Conservation (phyloP, 2,888 invertebrate genomes). For the Volucella bombylans region DNA sequence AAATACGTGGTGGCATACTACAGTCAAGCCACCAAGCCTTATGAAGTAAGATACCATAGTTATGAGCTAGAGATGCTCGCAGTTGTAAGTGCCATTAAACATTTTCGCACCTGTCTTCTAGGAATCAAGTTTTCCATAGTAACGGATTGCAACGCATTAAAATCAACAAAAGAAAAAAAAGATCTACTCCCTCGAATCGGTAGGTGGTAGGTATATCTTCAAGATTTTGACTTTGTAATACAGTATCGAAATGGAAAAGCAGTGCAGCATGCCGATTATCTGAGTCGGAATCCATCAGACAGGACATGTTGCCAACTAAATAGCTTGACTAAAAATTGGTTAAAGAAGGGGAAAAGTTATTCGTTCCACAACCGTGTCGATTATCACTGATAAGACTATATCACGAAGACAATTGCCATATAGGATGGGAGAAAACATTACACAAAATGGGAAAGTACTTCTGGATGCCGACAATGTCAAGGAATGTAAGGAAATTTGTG, state of each 20-base stretch:
- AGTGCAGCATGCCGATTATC: slow-evolving; percentile 71
- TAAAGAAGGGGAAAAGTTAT: slow-evolving; percentile 13
- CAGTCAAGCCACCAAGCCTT: slow-evolving; percentile 13
- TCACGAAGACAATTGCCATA: slow-evolving; percentile 37
- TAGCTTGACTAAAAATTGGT: slow-evolving; percentile 38
- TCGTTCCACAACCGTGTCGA: slow-evolving; percentile 22
- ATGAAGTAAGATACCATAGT: slow-evolving; percentile 20
- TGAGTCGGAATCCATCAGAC: slow-evolving; percentile 34
- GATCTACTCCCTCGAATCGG: slow-evolving; percentile 4
- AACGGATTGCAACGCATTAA: too few relatives aligned
- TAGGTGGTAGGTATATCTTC: slow-evolving; percentile 75
- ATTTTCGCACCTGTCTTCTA: too few relatives aligned
- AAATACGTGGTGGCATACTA: slow-evolving; percentile 23
- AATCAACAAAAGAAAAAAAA: too few relatives aligned
- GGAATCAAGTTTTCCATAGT: too few relatives aligned
- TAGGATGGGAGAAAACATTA: slow-evolving; percentile 32
- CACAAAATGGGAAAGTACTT: background rate
- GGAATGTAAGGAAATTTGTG: background rate
- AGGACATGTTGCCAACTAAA: slow-evolving; percentile 34
- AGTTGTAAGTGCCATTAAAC: too few relatives aligned
- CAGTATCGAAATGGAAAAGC: slow-evolving; percentile 58
- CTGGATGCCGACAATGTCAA: background rate
- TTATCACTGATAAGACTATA: slow-evolving; percentile 11
- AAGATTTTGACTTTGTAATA: slow-evolving; percentile 61
- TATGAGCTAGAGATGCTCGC: slow-evolving; percentile 32